Evolutionary conservation across 2,113 vertebrate genomes (phyloP).

Genomic region (Eolophus roseicapilla): DNA sequence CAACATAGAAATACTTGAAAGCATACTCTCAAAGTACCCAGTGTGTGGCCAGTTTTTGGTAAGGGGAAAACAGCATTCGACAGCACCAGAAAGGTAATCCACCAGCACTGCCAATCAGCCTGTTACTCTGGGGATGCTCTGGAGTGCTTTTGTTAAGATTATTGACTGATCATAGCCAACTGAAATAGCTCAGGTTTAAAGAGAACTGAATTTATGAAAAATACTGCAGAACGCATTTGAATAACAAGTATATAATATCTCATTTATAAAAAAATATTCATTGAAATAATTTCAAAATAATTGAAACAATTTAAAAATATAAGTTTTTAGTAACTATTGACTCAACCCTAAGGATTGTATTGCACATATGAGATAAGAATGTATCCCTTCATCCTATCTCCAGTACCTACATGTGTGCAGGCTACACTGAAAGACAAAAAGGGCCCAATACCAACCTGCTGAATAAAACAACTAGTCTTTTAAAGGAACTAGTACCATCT

Average conservation of each 20-base stretch:
- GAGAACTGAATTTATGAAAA: background rate
- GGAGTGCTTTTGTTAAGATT: background rate
- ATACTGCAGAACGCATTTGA: background rate
- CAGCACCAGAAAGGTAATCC: background rate
- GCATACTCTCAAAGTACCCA: background rate
- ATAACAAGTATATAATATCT: background rate
- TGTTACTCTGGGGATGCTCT: background rate
- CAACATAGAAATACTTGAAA: background rate
- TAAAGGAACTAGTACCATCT: background rate
- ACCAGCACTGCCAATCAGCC: background rate
- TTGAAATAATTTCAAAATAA: background rate
- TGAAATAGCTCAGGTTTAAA: background rate
- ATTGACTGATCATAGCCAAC: background rate
- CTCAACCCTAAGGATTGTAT: background rate
- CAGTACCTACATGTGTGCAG: background rate
- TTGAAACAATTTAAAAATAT: background rate
- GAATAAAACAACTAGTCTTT: background rate
- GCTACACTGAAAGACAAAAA: background rate
- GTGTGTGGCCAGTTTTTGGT: rapidly evolving
- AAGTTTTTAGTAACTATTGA: background rate
- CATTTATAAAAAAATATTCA: background rate
- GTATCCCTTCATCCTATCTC: background rate
- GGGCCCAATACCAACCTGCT: background rate
- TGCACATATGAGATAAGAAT: background rate
- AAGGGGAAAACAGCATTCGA: background rate